A percentile compares a stretch with the other conserved stretches of the same genome.
Conservation (phyloP, 2,113 vertebrate species). For the Dipodomys merriami region DNA sequence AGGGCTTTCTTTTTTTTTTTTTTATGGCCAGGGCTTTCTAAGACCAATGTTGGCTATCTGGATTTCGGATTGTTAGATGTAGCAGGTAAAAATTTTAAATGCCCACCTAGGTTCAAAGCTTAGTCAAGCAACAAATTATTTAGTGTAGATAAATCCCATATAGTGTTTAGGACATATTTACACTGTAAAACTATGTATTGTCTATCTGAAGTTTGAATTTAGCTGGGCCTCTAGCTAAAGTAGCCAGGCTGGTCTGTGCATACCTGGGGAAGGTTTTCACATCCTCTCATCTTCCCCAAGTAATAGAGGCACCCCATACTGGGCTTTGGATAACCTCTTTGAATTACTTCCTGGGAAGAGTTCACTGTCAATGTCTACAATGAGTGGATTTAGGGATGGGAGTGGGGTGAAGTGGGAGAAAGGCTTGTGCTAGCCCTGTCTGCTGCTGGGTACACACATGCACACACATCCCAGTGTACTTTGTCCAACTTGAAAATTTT, state of each 20-base stretch:
- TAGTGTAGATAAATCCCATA: neutral
- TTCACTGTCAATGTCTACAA: neutral
- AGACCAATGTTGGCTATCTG: neutral
- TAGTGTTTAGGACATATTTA: neutral
- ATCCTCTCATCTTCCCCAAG: neutral
- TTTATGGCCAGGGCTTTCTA: neutral
- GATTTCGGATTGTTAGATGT: neutral
- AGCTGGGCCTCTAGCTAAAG: neutral
- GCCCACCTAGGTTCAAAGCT: neutral
- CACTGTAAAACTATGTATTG: neutral
- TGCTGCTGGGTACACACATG: neutral
- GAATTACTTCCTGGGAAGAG: neutral
- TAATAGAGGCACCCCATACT: neutral
- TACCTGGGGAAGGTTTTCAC: too few species aligned
- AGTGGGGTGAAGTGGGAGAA: neutral
- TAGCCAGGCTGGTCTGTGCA: neutral
- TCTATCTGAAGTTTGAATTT: neutral
- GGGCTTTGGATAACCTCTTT: neutral
- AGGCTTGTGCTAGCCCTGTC: neutral
- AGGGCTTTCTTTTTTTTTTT: neutral
- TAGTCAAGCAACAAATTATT: constrained; percentile 17
- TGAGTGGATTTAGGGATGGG: neutral
- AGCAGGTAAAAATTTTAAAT: constrained; percentile 20
- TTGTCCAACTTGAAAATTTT: neutral
- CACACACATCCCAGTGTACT: neutral